Percentiles rank a stretch among this genome's conserved stretches.
phyloP scores from a whole-genome alignment of 1,140 invertebrate species.

The Solenopsis invicta region DNA sequence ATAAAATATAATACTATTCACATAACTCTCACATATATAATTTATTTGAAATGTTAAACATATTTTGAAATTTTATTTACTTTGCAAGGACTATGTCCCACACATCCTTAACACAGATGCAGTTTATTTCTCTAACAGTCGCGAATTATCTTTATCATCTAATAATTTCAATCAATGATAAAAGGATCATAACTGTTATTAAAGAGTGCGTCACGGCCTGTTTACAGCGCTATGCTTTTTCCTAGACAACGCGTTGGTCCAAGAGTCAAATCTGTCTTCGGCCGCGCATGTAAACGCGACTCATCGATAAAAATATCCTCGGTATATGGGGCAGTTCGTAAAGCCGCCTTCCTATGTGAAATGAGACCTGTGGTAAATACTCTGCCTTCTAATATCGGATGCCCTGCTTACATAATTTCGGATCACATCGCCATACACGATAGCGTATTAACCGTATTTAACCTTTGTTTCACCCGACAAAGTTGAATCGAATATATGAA shows the following conservation, averaged over 20 bases:
- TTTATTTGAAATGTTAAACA: no score
- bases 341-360: conserved; percentile 40
- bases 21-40: no score
- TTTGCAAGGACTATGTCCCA: no score
- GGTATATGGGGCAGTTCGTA: conserved; percentile 67
- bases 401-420: conserved; percentile 33
- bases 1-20: no score
- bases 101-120: no score
- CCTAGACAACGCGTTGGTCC: conserved; percentile 58
- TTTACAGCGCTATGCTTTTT: conserved; percentile 22
- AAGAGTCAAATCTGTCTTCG: conserved; percentile 58
- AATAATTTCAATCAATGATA: not conserved
- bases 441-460: not conserved
- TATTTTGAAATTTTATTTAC: no score
- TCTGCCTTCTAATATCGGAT: conserved; percentile 40
- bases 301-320: conserved; percentile 70
- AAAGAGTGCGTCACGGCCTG: not conserved
- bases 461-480: not conserved
- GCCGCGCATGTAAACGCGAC: conserved; percentile 54
- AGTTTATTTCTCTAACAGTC: no score
- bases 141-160: no score
- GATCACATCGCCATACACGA: not conserved
- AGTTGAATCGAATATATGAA: not conserved
- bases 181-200: not conserved
- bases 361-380: conserved; percentile 53